Percentiles rank a stretch among this genome's conserved stretches.
Conservation (phyloP, 2,888 invertebrate species). For the Bursaphelenchus okinawaensis region DNA sequence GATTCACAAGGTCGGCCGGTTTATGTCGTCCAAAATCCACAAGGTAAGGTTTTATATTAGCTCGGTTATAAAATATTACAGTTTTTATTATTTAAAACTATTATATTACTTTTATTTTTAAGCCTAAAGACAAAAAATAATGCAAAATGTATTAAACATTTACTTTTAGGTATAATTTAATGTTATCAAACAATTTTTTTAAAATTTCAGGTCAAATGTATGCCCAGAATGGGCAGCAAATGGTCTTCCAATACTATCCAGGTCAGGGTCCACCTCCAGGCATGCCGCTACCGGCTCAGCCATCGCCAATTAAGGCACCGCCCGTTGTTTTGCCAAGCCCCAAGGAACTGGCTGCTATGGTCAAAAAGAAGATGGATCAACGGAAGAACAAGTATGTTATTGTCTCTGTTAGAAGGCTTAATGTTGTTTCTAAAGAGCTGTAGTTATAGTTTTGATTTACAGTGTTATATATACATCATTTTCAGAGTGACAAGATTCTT, state of each 20-base stretch:
- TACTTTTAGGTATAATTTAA: too few relatives aligned
- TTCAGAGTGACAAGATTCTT: slow-evolving; percentile 13
- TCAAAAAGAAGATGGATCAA: slow-evolving; percentile 1
- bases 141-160: too few relatives aligned
- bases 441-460: neutral
- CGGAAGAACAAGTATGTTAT: slow-evolving; percentile 4
- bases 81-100: too few relatives aligned
- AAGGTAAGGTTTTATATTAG: neutral
- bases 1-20: neutral
- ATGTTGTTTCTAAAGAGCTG: too few relatives aligned
- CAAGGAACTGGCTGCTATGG: neutral
- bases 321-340: slow-evolving; percentile 6
- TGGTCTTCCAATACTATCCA: slow-evolving; percentile 8
- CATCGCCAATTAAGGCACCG: neutral
- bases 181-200: too few relatives aligned
- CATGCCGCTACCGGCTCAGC: neutral
- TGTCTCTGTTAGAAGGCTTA: neutral
- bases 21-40: neutral
- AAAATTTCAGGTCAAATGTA: too few relatives aligned
- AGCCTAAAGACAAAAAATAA: too few relatives aligned
- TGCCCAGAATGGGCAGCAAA: slow-evolving; percentile 2
- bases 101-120: too few relatives aligned
- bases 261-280: neutral
- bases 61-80: too few relatives aligned
- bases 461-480: neutral